Evolutionary conservation across 2,113 vertebrate species (phyloP).

Genomic region (Amazona guildingii): DNA sequence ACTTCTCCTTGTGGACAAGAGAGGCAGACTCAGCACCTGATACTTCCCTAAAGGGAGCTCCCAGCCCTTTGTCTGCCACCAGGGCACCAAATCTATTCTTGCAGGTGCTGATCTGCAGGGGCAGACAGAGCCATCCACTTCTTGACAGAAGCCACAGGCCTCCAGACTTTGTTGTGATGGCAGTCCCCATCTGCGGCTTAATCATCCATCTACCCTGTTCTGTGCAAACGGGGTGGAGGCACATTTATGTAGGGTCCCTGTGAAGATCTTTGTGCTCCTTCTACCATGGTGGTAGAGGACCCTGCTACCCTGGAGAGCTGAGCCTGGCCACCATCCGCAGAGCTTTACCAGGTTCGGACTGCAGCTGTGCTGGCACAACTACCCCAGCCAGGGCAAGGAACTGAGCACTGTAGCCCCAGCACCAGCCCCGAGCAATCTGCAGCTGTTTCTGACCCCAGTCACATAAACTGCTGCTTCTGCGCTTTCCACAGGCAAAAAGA

Average conservation of each 20-base stretch:
- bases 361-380: neutral
- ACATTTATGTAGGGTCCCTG: neutral
- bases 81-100: neutral
- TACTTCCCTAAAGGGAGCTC: neutral
- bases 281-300: neutral
- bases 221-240: neutral
- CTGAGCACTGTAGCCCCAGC: accelerated
- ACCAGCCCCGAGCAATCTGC: neutral
- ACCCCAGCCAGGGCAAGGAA: neutral
- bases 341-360: neutral
- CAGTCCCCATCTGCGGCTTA: neutral
- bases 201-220: neutral
- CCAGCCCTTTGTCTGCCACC: neutral
- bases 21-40: neutral
- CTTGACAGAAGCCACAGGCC: neutral
- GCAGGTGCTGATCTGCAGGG: neutral
- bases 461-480: neutral
- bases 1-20: neutral
- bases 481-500: neutral
- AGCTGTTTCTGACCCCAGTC: neutral
- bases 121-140: neutral
- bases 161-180: neutral
- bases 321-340: neutral
- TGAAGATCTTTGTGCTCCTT: neutral
- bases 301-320: neutral